Base-by-base conservation (phyloP, 2,888 invertebrate genomes). In the Tiphia femorata region DNA sequence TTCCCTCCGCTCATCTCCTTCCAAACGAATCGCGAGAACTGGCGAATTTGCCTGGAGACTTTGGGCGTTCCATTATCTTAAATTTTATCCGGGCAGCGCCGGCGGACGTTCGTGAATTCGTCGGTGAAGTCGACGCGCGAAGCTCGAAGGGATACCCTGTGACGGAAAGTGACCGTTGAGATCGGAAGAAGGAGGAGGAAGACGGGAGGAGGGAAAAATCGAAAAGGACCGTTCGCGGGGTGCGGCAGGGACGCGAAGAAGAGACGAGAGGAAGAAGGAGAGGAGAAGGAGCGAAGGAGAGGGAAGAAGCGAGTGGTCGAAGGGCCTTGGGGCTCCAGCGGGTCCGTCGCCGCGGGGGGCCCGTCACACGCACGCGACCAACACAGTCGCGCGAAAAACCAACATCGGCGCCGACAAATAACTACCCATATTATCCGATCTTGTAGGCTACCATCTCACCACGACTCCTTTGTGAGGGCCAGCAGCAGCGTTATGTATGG, bases 331-430 rank as follows among this genome's bases (percentile, higher is more conserved):
- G 50, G 62, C 72, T 67, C n/a, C 73, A 70, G 74, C 79, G 78
- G 74, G 80, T 75, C 76, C 66, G 71, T 64, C 80, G 62, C 82
- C 65, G 77, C 81, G 75, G 82, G 82, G 78, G 81, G 76, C 78
- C 76, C n/a, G n/a, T 70, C 72, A 72, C 79, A 75, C 66, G 66
- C 60, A 76, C 70, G 70, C 50, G 67, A 59, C 25, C 60, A 67
- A 72, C 72, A 76, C 75, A 76, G 47, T 53, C 62, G 40, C 40
- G 68, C 71, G 73, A 79, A 82, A 78, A 82, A 81, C 80, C 82
- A 82, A 82, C 82, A 82, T 81, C 78, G 78, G 77, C 77, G 81
- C 80, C 82, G 82, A 82, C 82, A 82, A 82, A 82, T 82, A 82
- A 81, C 80, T 79, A 80, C 79, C 77, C 79, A 76, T 77, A 80